Evolutionary conservation across 1,140 invertebrate genomes (phyloP).

Genomic region (Leptinotarsa defecta): DNA sequence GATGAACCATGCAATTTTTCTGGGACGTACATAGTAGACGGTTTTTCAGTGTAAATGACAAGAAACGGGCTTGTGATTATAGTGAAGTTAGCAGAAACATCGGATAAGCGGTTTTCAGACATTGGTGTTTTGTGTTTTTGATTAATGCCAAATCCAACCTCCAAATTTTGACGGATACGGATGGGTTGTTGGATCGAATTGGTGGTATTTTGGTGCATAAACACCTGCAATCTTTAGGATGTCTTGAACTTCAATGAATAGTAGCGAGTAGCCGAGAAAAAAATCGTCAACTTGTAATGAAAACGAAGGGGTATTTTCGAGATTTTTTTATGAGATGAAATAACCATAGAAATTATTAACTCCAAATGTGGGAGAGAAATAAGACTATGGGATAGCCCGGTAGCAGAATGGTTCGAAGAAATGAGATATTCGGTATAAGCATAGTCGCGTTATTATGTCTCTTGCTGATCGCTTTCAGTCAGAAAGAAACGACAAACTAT

Average conservation of each 20-base stretch:
- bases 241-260: background rate
- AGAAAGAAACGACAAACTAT: slow-evolving; percentile 33
- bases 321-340: no score
- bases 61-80: no score
- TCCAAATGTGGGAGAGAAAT: background rate
- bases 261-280: background rate
- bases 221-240: background rate
- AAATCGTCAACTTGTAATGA: background rate
- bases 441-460: slow-evolving; percentile 36
- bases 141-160: background rate
- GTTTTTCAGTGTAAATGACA: no score
- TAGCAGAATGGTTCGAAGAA: slow-evolving; percentile 35
- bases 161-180: background rate
- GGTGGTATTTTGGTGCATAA: background rate
- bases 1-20: no score
- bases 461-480: slow-evolving; percentile 39
- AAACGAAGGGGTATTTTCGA: no score
- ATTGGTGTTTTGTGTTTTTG: background rate
- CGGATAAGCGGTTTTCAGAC: no score
- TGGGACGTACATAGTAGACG: no score
- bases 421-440: slow-evolving; percentile 35
- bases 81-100: no score
- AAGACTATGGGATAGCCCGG: slow-evolving; percentile 4
- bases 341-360: no score
- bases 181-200: background rate